phyloP scores from a whole-genome alignment of 2,888 invertebrate species.

The Brassicogethes aeneus region DNA sequence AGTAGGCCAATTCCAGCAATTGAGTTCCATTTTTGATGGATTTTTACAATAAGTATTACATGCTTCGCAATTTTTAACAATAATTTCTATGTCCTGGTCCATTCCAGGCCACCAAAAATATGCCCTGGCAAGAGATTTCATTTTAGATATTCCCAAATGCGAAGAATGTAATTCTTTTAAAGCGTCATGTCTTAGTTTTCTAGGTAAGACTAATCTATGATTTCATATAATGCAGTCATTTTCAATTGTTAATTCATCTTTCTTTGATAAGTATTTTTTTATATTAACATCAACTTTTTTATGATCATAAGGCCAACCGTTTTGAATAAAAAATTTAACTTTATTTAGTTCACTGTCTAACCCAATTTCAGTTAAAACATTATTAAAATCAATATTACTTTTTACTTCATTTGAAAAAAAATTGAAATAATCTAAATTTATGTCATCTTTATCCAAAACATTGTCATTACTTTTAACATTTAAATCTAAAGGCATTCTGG shows the following conservation, averaged over 20 bases:
- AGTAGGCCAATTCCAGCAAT: constrained; percentile 18
- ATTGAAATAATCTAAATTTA: not conserved
- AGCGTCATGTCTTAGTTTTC: constrained; percentile 2
- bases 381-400: too few species aligned
- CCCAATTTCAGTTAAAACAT: not conserved
- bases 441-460: not conserved
- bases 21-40: constrained; percentile 7
- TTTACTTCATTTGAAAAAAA: not conserved
- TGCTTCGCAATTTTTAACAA: constrained; percentile 8
- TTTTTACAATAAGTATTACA: constrained; percentile 8
- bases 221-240: not conserved
- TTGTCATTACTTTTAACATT: not conserved
- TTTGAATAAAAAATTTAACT: not conserved
- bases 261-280: not conserved
- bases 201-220: constrained; percentile 1
- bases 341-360: not conserved
- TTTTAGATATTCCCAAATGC: constrained; percentile 11
- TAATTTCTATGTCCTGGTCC: constrained; percentile 12
- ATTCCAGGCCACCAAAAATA: constrained; percentile 18
- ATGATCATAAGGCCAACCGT: not conserved
- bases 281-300: not conserved
- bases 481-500: constrained; percentile 4
- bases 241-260: constrained; percentile 2
- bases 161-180: constrained; percentile 9
- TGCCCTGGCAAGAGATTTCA: constrained; percentile 12